Evolutionary conservation across 2,797 vertebrate genomes (phyloP), one percentile per base, ranked within the genome.

Genomic region (Scolopax rusticola): DNA sequence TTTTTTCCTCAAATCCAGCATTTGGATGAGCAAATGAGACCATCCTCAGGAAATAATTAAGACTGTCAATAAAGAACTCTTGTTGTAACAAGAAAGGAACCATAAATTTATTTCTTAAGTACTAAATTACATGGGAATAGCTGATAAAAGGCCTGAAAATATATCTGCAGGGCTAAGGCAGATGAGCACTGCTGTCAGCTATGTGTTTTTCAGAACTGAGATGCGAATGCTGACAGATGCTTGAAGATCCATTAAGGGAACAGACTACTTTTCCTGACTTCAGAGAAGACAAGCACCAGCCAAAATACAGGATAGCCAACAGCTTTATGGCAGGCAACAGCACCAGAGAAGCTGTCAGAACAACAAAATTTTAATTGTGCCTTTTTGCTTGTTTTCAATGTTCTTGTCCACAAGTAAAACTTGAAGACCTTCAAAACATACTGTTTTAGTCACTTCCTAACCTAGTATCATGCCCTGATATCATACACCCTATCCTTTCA

Each of bases 91-190:
- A 71, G 68, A 74, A 93, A 80, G 27, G 57, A 64, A 80, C 2
- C 3, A 23, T 30, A 83, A 96, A 51, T 7, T 71, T 48, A 54
- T 77, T 91, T 91, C 51, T 11, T 50, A 87, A 83, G 17, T 23
- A 77, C 32, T 12, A 87, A 88, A 53, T 82, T 84, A 53, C 5
- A 81, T 0, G 2, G 30, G 51, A 92, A 90, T 19, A 93, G 36
- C 56, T 82, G 70, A 88, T 84, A 96, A 82, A 74, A 84, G 40
- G 50, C 48, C 78, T 80, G 45, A 84, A 93, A 97, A 95, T 38
- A 19, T 61, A 85, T 45, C 86, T 43, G 32, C 74, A 70, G 74
- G 74, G 40, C 47, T 82, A 88, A 90, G 0, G 1, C 68, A 87
- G 89, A 71, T 21, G 13, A 68, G 38, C 40, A 50, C 17, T 87